phyloP scores from a whole-genome alignment of 2,888 invertebrate genomes.

The Amblyjoppa proteus region DNA sequence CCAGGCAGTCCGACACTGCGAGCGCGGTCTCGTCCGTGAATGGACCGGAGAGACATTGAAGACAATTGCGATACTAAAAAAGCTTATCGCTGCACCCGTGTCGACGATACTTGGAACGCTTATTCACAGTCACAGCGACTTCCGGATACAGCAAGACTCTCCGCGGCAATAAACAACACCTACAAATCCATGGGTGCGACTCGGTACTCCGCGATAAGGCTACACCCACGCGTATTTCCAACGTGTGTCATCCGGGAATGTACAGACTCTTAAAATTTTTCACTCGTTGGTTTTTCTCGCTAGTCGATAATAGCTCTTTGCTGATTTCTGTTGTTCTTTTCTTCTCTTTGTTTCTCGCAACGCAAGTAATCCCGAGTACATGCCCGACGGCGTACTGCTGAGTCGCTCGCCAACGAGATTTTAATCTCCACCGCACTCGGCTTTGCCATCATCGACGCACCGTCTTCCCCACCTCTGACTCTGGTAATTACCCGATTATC shows the following conservation, averaged over 20 bases:
- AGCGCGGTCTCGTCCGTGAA: not conserved
- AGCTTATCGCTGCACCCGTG: not conserved
- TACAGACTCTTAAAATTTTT: conserved; percentile 39
- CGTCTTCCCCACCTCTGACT: conserved; percentile 20
- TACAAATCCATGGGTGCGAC: not conserved
- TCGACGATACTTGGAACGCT: not conserved
- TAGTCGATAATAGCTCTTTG: conserved; percentile 40
- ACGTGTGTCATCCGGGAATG: conserved; percentile 47
- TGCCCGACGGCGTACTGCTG: not conserved
- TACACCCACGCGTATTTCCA: conserved; percentile 45
- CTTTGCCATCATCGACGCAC: conserved; percentile 8
- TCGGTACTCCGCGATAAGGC: conserved; percentile 5
- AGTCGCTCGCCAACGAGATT: conserved; percentile 23
- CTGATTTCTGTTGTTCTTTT: conserved; percentile 5
- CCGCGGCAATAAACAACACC: not conserved
- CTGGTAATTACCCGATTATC: conserved; percentile 49
- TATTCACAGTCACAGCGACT: not conserved
- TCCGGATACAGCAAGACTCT: not conserved
- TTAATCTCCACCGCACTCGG: conserved; percentile 13
- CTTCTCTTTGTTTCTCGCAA: not conserved
- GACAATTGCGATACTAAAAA: not conserved
- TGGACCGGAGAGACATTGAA: not conserved
- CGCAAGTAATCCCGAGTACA: not conserved
- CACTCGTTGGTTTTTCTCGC: conserved; percentile 22
- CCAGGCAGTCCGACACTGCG: not conserved